Percentiles rank a stretch among this genome's conserved stretches.
These are phyloP conservation scores for Orthonyx spaldingii DNA, from an alignment of 2,113 vertebrate species.

Conservation along the genomic window DNA sequence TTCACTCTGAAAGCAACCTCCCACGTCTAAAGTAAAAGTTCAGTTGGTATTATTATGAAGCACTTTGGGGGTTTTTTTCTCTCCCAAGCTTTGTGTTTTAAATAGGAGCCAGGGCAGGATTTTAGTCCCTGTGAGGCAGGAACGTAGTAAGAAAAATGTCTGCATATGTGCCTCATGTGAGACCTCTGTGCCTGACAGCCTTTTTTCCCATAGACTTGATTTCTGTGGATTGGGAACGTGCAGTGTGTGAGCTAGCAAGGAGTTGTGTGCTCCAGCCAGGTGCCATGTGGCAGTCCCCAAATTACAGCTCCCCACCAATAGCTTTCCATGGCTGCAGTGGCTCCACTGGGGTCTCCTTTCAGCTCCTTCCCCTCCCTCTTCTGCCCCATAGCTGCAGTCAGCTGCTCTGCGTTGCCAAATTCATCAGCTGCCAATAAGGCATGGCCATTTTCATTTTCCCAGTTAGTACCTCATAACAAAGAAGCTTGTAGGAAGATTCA, in stretches of 20 bases:
- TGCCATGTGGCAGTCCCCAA: neutral
- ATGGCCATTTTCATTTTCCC: neutral
- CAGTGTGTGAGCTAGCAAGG: accelerated
- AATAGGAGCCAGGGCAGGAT: neutral
- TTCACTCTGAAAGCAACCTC: neutral
- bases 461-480: neutral
- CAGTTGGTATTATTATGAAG: neutral
- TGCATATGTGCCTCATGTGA: neutral
- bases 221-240: neutral
- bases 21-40: neutral
- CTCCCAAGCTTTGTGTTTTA: neutral
- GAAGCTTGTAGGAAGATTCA: neutral
- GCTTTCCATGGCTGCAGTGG: neutral
- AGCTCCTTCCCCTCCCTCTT: neutral
- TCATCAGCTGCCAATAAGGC: neutral
- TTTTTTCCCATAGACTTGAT: neutral
- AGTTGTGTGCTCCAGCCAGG: neutral
- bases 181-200: neutral
- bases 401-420: neutral
- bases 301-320: accelerated
- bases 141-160: neutral
- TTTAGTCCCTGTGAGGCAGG: neutral
- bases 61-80: neutral
- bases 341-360: neutral
- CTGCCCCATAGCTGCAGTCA: neutral